These are phyloP conservation scores for Zosterops pallidus DNA, from an alignment of 2,113 vertebrate species.

Conservation along the genomic window DNA sequence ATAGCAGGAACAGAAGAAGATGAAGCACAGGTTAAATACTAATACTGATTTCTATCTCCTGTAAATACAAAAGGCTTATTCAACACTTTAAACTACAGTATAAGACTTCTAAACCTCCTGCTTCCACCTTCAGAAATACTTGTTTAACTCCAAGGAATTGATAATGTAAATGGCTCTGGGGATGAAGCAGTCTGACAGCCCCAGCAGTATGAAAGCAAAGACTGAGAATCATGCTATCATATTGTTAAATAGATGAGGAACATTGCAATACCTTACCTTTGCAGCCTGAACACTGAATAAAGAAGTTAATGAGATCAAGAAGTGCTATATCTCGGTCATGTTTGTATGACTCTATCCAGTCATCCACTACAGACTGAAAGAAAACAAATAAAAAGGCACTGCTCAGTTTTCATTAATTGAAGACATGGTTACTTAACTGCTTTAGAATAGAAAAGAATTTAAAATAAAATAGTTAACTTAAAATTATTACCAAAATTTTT, in stretches of 20 bases:
- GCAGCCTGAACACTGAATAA: conserved; percentile 99
- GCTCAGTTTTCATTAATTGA: background rate
- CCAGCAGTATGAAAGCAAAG: background rate
- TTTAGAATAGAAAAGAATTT: background rate
- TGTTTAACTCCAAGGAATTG: background rate
- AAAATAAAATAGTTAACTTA: background rate
- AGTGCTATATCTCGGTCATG: conserved; percentile 94
- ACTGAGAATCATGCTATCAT: background rate
- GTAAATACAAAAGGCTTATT: background rate
- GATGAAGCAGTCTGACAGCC: background rate
- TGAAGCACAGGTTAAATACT: background rate
- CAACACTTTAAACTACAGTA: background rate
- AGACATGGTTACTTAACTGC: background rate
- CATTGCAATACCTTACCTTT: conserved; percentile 84
- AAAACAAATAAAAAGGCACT: conserved; percentile 10
- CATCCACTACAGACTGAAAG: conserved; percentile 94
- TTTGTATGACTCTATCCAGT: conserved; percentile 99
- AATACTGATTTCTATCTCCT: background rate
- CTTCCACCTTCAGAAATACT: background rate
- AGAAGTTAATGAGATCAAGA: conserved; percentile 99
- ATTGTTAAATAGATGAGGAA: background rate
- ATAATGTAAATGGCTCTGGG: background rate
- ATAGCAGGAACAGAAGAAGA: background rate
- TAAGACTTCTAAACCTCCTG: background rate
- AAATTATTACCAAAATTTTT: background rate